phyloP scores from a whole-genome alignment of 1,140 invertebrate species.

The Brachionus angularis region DNA sequence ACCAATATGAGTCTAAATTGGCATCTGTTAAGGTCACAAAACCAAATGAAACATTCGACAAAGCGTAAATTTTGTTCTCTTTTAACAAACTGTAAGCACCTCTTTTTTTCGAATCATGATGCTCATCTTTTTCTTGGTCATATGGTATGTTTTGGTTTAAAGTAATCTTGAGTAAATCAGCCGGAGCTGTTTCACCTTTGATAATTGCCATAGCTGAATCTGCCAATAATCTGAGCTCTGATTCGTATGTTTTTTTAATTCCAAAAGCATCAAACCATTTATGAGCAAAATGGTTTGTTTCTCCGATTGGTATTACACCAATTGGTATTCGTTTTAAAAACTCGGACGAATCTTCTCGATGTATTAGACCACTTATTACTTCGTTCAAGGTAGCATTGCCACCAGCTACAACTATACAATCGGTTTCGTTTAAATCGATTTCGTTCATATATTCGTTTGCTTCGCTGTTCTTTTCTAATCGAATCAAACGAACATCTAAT shows the following conservation, averaged over 20 bases:
- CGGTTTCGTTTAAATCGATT: constrained; percentile 31
- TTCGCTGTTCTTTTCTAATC: constrained; percentile 27
- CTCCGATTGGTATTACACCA: constrained; percentile 20
- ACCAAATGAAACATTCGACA: constrained; percentile 2
- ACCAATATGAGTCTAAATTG: constrained; percentile 23
- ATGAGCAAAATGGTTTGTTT: constrained; percentile 22
- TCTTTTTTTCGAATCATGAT: constrained; percentile 31
- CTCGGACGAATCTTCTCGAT: constrained; percentile 13
- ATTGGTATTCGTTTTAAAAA: constrained; percentile 37
- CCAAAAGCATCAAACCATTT: constrained; percentile 26
- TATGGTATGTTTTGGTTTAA: constrained; percentile 31
- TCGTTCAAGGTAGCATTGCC: constrained; percentile 37
- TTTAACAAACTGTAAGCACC: constrained; percentile 32
- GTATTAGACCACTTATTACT: constrained; percentile 32
- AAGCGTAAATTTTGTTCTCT: constrained; percentile 39
- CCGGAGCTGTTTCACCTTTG: constrained; percentile 38
- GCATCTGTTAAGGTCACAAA: constrained; percentile 36
- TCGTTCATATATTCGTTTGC: constrained; percentile 35
- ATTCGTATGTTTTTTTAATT: neutral
- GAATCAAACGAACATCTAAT: constrained; percentile 23
- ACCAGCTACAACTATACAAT: constrained; percentile 32
- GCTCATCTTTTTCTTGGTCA: constrained; percentile 20
- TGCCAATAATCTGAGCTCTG: constrained; percentile 8
- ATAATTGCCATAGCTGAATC: constrained; percentile 38
- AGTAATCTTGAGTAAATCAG: constrained; percentile 34